Evolutionary conservation across 2,888 invertebrate species (phyloP), one percentile per base, ranked within the genome.

Genomic region (Neoscelio sp.): DNA sequence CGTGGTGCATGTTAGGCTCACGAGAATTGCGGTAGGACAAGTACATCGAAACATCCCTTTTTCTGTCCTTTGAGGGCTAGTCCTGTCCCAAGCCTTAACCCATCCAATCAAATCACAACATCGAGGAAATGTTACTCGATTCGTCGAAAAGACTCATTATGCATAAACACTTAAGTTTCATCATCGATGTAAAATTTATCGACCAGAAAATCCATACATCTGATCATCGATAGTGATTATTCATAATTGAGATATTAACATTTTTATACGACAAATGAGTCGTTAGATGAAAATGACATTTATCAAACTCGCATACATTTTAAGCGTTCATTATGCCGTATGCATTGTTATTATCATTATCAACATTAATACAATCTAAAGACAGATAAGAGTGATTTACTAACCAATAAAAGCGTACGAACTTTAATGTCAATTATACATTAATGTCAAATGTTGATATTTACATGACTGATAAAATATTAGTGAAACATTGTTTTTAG

Each of bases 1-100:
- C 67, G 44, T 40, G 64, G 38, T 67, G 60, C 78, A 75, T 35
- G 78, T 65, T 73, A 78, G 78, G 78, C 84, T 84, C 85, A 84
- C 85, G 85, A 84, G 84, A 82, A 84, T 88, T 89, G 89, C 71
- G 89, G 88, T 89, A 89, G 89, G 88, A 87, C 88, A 88, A 82
- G 89, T 85, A 83, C 85, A 82, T 79, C 85, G 30, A 83, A 84
- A 81, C 85, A 82, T 85, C 80, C 80, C 80, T 77, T 78, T 78
- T 82, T 78, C 73, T 82, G 80, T 79, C 80, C 82, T 83, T 84
- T 78, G 73, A 76, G 79, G 73, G 70, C 68, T 73, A 44, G 28
- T 56, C 42, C 30, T 40, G 23, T 48, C 17, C 15, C 46, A 13
- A 52, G 4, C 30, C 13, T 54, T 33, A 44, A 67, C 67, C n/a